These are phyloP conservation scores for Gastrophysa polygoni DNA, from an alignment of 2,888 invertebrate species.

Conservation along the genomic window DNA sequence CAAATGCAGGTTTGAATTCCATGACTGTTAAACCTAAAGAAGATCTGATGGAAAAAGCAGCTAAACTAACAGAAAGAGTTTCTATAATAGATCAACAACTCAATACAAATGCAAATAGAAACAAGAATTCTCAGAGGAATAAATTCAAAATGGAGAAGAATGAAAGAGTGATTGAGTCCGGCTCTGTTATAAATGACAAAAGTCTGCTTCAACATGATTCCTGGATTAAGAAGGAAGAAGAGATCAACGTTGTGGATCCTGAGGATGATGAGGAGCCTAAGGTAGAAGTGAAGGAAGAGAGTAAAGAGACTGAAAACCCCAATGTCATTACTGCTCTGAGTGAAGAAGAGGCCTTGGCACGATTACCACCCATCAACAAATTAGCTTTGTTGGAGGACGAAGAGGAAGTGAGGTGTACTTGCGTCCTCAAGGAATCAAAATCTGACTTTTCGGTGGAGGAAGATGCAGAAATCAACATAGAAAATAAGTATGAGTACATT, in stretches of 20 bases:
- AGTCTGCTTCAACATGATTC: conserved; percentile 33
- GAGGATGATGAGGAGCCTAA: conserved; percentile 35
- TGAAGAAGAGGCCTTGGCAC: conserved; percentile 67
- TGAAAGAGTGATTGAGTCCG: conserved; percentile 51
- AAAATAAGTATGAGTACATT: conserved; percentile 56
- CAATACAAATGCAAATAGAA: conserved; percentile 53
- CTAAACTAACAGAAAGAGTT: conserved; percentile 56
- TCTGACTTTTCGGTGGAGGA: conserved; percentile 50
- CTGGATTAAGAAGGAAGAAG: conserved; percentile 39
- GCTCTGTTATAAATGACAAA: conserved; percentile 52
- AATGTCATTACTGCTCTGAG: conserved; percentile 53
- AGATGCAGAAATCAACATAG: conserved; percentile 38
- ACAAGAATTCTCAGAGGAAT: conserved; percentile 50
- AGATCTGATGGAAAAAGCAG: conserved; percentile 56
- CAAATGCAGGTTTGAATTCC: conserved; percentile 34
- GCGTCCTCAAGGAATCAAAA: conserved; percentile 49
- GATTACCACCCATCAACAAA: conserved; percentile 70
- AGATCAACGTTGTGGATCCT: conserved; percentile 42
- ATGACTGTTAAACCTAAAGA: conserved; percentile 46
- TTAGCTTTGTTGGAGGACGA: conserved; percentile 43
- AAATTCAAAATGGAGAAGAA: conserved; percentile 37
- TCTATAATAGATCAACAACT: conserved; percentile 56
- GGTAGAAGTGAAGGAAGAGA: conserved; percentile 35
- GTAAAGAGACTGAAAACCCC: conserved; percentile 41
- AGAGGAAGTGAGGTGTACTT: conserved; percentile 44